A percentile compares a stretch with the other conserved stretches of the same genome.
These are phyloP conservation scores for Sinocyclocheilus anophthalmus DNA, from an alignment of 2,113 vertebrate species.

Conservation along the genomic window DNA sequence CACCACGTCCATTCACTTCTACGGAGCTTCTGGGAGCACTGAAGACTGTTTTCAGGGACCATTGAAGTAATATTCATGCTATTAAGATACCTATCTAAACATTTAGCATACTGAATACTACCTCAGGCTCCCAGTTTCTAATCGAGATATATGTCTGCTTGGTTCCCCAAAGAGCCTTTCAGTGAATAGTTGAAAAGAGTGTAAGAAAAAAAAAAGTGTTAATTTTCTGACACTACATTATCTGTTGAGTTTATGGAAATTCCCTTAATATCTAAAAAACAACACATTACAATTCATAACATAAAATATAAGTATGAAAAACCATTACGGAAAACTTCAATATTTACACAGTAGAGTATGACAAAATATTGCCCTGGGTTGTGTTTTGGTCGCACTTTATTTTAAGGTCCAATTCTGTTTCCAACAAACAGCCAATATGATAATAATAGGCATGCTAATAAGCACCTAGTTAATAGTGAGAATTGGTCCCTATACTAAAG, in stretches of 20 bases:
- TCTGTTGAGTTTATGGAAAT: not conserved
- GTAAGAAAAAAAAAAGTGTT: not conserved
- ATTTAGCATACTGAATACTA: slow-evolving; percentile 30
- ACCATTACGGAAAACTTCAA: no score
- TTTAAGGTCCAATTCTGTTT: no score
- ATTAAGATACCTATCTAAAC: slow-evolving; percentile 32
- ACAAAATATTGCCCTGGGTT: no score
- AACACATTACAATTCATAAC: not conserved
- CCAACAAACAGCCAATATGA: no score
- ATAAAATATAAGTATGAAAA: no score
- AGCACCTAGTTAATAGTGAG: no score
- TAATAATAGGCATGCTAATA: no score
- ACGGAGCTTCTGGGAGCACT: not conserved
- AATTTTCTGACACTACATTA: not conserved
- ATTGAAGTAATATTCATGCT: slow-evolving; percentile 21
- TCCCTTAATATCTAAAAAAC: not conserved
- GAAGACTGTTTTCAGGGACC: slow-evolving; percentile 2
- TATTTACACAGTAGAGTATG: no score
- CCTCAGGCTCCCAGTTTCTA: not conserved
- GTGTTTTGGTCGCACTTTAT: no score
- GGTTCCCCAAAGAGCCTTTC: no score
- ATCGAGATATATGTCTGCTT: not conserved
- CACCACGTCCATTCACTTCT: slow-evolving; percentile 4
- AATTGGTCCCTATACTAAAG: no score
- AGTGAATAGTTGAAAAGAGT: no score